Evolutionary conservation across 2,888 invertebrate species (phyloP), one percentile per base, ranked within the genome.

Genomic region (Mechanitis messenoides): DNA sequence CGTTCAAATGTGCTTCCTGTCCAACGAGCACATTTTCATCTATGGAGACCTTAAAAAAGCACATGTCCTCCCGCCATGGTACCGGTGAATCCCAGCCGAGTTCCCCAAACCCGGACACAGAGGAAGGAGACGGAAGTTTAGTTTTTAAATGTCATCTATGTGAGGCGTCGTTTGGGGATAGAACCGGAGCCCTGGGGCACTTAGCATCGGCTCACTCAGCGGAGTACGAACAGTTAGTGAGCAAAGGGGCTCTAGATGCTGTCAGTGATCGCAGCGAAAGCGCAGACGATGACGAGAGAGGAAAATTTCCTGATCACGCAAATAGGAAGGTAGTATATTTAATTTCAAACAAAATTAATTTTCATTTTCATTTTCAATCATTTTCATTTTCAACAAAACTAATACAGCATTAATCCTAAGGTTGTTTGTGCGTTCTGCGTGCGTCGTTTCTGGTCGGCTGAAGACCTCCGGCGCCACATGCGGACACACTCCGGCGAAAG

Each of bases 101-200:
- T 69, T 90, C 89, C 50, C 83, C 88, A 35, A 81, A 68, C 66
- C 79, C 74, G 68, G 87, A 86, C 33, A 71, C 85, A 28, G 83
- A 85, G 59, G 74, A 65, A 45, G 61, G 69, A 33, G 84, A 92
- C 45, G 92, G 92, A 1, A 95, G 95, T 69, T 83, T 95, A 59
- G 95, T 96, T 5, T 97, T 95, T 87, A 97, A 97, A 83, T 98
- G 98, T 77, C 97, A 98, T 84, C 90, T 98, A 1, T 98, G 98
- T 80, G 97, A 97, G 73, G 94, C 93, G 7, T 95, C 96, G 0
- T 98, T 95, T 75, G 92, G 93, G 0, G 95, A 95, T 53, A 91
- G 97, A 2, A 92, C 93, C 64, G 95, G 94, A 28, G 96, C 96
- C 33, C 85, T 97, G 64, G 94, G 94, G 42, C 98, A 98, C 76